Percentiles rank a stretch among this genome's conserved stretches.
Evolutionary conservation across 64 coral and sea anemone species (phyloP).

Genomic region (Dendronephthya gigantea): DNA sequence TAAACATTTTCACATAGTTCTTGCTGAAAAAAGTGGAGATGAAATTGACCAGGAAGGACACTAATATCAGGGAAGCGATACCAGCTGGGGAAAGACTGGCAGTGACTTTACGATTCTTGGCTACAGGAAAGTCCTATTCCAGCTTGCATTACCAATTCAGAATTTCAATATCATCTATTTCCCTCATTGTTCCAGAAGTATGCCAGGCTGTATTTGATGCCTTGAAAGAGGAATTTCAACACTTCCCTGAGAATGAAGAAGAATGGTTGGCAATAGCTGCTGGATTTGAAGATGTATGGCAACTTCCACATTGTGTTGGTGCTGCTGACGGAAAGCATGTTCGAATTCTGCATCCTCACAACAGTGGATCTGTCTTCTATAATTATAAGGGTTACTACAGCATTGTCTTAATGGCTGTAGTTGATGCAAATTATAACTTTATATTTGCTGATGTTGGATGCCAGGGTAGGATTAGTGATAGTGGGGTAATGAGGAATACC

Average conservation of each 20-base stretch:
- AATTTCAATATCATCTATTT: slow-evolving; percentile 12
- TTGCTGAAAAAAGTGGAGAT: slow-evolving; percentile 5
- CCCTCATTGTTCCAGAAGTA: slow-evolving; percentile 26
- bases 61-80: slow-evolving; percentile 18
- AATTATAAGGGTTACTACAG: slow-evolving; percentile 10
- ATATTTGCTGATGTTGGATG: slow-evolving; percentile 25
- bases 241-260: slow-evolving; percentile 12
- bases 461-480: background rate
- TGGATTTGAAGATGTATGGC: slow-evolving; percentile 23
- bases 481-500: slow-evolving; percentile 20
- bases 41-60: slow-evolving; percentile 19
- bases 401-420: slow-evolving; percentile 23
- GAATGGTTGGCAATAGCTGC: slow-evolving; percentile 21
- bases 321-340: slow-evolving; percentile 24
- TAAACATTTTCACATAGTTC: background rate
- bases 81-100: slow-evolving; percentile 5
- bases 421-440: slow-evolving; percentile 17
- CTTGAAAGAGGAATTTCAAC: slow-evolving; percentile 14
- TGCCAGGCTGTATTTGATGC: slow-evolving; percentile 23
- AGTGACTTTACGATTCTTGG: slow-evolving; percentile 18
- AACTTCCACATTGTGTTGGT: slow-evolving; percentile 26
- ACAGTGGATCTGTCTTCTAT: background rate
- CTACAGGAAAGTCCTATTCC: slow-evolving; percentile 25
- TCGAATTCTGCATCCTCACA: background rate
- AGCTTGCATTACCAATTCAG: slow-evolving; percentile 20